Evolutionary conservation across 2,888 invertebrate species (phyloP).

Genomic region (Chrysodeixis includens): DNA sequence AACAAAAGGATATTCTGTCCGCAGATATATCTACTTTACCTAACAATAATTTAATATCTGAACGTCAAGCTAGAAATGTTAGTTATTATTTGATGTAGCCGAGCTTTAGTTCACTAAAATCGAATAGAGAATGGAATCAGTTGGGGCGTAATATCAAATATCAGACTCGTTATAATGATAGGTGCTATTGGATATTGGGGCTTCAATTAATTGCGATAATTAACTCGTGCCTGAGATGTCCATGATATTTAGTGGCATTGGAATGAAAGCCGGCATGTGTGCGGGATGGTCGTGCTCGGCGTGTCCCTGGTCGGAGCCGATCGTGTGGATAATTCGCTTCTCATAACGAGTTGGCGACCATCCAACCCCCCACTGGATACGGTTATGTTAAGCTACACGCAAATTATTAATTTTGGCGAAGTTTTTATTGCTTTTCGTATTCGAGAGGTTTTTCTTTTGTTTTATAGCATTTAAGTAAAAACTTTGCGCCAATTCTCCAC

Average conservation of each 20-base stretch:
- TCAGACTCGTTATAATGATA: slow-evolving; percentile 39
- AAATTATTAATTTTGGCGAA: slow-evolving; percentile 59
- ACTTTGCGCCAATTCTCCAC: not conserved
- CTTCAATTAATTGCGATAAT: slow-evolving; percentile 48
- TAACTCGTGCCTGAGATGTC: slow-evolving; percentile 53
- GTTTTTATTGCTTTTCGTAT: slow-evolving; percentile 41
- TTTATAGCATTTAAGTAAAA: not conserved
- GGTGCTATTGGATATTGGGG: slow-evolving; percentile 44
- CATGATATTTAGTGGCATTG: slow-evolving; percentile 54
- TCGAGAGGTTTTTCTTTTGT: slow-evolving; percentile 28
- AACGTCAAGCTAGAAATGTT: slow-evolving; percentile 2
- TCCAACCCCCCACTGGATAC: slow-evolving; percentile 61
- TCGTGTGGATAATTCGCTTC: slow-evolving; percentile 58
- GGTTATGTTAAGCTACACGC: slow-evolving; percentile 63
- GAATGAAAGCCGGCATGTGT: slow-evolving; percentile 57
- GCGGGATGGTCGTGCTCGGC: slow-evolving; percentile 51
- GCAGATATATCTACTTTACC: not conserved
- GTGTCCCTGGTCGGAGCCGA: slow-evolving; percentile 54
- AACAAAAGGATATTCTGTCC: not conserved
- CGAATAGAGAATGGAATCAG: slow-evolving; percentile 22
- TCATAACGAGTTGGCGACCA: slow-evolving; percentile 63
- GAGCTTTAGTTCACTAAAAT: slow-evolving; percentile 34
- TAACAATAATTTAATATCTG: slow-evolving; percentile 2
- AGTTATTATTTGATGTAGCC: slow-evolving; percentile 23
- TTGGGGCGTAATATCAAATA: slow-evolving; percentile 41